A percentile compares a stretch with the other conserved stretches of the same genome.
Evolutionary conservation across 2,113 vertebrate species (phyloP).

Genomic region (Callorhinus ursinus): DNA sequence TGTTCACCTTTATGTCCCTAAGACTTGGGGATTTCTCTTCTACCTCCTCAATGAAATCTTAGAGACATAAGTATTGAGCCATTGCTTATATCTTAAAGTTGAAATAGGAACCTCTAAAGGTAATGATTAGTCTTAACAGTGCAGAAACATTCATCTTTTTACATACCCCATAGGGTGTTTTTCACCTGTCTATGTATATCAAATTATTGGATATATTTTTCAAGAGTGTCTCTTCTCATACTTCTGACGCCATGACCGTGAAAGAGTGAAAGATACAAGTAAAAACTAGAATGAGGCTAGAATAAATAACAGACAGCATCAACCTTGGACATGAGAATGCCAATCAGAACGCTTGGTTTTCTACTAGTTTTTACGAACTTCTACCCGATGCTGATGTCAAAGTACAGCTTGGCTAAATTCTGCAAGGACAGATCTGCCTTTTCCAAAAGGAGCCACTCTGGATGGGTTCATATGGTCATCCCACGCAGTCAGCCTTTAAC

Average conservation of each 20-base stretch:
- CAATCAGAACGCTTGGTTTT: not conserved
- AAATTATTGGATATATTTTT: not conserved
- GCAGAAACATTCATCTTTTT: not conserved
- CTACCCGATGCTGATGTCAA: not conserved
- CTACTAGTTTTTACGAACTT: constrained; percentile 38
- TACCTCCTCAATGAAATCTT: not conserved
- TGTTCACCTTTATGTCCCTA: not conserved
- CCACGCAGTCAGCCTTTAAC: constrained; percentile 30
- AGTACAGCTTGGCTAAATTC: constrained; percentile 42
- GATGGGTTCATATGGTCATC: not conserved
- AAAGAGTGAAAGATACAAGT: not conserved
- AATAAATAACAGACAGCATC: not conserved
- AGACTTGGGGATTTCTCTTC: not conserved
- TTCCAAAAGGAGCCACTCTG: not conserved
- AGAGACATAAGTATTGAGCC: not conserved
- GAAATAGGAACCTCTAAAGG: not conserved
- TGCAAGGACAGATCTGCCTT: constrained; percentile 40
- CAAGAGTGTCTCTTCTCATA: not conserved
- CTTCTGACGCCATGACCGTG: not conserved
- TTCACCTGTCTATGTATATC: not conserved
- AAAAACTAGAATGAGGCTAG: not conserved
- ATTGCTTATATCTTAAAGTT: not conserved
- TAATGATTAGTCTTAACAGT: not conserved
- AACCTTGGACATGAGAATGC: not conserved
- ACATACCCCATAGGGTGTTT: not conserved